Evolutionary conservation across 2,888 invertebrate genomes (phyloP).

Genomic region (Chrysolina americana): DNA sequence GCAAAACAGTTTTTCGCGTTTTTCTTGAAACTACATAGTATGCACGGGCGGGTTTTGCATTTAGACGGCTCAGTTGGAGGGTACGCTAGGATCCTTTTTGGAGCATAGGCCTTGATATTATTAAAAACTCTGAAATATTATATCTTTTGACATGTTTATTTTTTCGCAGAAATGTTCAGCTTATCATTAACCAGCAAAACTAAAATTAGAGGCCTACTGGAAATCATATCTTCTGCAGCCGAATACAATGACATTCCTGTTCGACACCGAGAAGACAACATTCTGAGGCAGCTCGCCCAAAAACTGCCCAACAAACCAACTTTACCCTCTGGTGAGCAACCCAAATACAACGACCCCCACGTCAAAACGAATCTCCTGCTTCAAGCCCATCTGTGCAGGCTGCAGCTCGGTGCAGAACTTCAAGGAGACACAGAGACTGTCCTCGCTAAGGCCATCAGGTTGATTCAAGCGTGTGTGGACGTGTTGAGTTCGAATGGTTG

Average conservation of each 20-base stretch:
- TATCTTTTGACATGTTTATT: background rate
- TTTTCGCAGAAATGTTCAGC: slow-evolving; percentile 94
- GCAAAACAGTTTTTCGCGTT: too few species aligned
- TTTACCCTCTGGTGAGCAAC: slow-evolving; percentile 73
- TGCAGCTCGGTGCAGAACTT: slow-evolving; percentile 95
- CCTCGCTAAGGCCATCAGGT: slow-evolving; percentile 85
- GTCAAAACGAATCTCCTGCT: slow-evolving; percentile 95
- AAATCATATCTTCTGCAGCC: slow-evolving; percentile 97
- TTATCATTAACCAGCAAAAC: slow-evolving; percentile 97
- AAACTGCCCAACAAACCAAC: slow-evolving; percentile 76
- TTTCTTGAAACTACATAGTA: too few species aligned
- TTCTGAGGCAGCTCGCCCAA: slow-evolving; percentile 76
- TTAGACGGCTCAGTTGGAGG: too few species aligned
- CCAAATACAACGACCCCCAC: slow-evolving; percentile 96
- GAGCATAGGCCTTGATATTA: too few species aligned
- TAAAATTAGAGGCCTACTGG: slow-evolving; percentile 95
- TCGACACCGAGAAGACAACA: slow-evolving; percentile 93
- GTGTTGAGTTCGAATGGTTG: slow-evolving; percentile 96
- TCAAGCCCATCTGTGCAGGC: slow-evolving; percentile 95
- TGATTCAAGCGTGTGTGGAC: slow-evolving; percentile 96
- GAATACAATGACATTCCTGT: slow-evolving; percentile 97
- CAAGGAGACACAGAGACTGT: slow-evolving; percentile 96
- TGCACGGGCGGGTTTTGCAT: too few species aligned
- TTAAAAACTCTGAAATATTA: too few species aligned
- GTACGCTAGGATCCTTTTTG: too few species aligned